phyloP scores from a whole-genome alignment of 2,888 invertebrate species.

The Pammene aurita region DNA sequence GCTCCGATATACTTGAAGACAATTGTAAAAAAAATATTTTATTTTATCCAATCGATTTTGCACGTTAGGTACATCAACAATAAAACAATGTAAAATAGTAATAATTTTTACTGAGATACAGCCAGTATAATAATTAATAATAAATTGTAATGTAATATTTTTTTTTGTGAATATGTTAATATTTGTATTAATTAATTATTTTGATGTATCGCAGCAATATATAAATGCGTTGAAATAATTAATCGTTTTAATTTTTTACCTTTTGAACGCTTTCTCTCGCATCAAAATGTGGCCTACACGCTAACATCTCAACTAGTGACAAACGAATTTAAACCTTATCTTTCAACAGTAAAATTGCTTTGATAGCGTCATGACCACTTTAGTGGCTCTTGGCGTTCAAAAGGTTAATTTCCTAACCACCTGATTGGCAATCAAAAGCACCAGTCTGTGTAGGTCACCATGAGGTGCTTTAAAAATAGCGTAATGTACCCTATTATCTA shows the following conservation, averaged over 20 bases:
- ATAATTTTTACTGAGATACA: background rate
- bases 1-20: too few species aligned
- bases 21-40: too few species aligned
- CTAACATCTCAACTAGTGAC: too few species aligned
- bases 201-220: slow-evolving; percentile 30
- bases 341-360: too few species aligned
- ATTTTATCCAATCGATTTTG: background rate
- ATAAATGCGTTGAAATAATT: slow-evolving; percentile 22
- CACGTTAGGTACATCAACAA: background rate
- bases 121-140: background rate
- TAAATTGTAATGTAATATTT: slow-evolving; percentile 23
- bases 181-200: slow-evolving; percentile 22
- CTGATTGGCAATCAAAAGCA: too few species aligned
- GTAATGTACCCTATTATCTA: too few species aligned
- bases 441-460: too few species aligned
- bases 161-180: slow-evolving; percentile 38
- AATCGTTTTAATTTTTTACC: slow-evolving; percentile 4
- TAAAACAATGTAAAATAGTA: background rate
- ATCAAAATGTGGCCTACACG: background rate
- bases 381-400: too few species aligned
- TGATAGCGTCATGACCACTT: too few species aligned
- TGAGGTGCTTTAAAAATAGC: too few species aligned
- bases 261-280: background rate
- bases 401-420: too few species aligned
- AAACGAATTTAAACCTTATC: background rate